Percentiles rank a stretch among this genome's conserved stretches.
Conservation (phyloP, 2,113 vertebrate genomes). For the Thryonomys swinderianus region DNA sequence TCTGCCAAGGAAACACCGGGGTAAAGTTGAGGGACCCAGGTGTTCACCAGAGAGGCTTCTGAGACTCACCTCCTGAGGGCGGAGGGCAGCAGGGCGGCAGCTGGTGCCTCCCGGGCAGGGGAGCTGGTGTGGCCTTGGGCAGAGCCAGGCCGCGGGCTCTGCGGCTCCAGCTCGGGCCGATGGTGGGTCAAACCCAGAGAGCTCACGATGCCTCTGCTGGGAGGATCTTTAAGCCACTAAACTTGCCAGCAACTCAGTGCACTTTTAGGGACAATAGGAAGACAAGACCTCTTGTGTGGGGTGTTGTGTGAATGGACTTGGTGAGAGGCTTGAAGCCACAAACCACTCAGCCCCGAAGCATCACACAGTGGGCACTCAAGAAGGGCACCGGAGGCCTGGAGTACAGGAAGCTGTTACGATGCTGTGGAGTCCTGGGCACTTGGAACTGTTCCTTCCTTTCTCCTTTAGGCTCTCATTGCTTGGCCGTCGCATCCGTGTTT, state of each 20-base stretch:
- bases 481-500: not conserved
- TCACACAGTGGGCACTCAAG: not conserved
- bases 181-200: not conserved
- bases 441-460: not conserved
- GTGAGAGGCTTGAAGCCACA: slow-evolving; percentile 4
- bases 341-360: not conserved
- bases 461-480: not conserved
- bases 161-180: not conserved
- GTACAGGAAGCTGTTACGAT: not conserved
- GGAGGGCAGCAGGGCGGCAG: not conserved
- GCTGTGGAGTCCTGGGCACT: not conserved
- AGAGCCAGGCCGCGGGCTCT: not conserved
- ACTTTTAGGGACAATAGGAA: not conserved
- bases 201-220: not conserved
- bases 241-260: not conserved
- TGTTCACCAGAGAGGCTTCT: not conserved
- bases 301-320: not conserved
- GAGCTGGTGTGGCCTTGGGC: not conserved
- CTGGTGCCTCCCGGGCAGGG: not conserved
- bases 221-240: not conserved
- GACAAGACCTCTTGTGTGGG: not conserved
- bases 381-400: not conserved
- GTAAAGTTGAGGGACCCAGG: not conserved
- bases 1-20: not conserved
- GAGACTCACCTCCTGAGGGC: not conserved